phyloP scores from a whole-genome alignment of 2,113 vertebrate species.

The Mesitornis unicolor region DNA sequence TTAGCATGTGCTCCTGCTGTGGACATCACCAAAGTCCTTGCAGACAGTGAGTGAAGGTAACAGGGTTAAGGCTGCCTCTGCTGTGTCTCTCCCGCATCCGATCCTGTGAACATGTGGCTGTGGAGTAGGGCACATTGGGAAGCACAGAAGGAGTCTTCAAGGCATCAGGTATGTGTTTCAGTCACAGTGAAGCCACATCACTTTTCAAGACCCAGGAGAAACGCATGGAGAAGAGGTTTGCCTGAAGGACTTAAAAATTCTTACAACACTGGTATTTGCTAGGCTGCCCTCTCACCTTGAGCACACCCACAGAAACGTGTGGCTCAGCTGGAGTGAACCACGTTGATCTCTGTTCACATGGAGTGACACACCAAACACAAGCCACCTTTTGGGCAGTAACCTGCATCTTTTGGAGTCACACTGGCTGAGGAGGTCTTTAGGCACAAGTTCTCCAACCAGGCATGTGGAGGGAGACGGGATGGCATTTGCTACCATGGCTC shows the following conservation, averaged over 20 bases:
- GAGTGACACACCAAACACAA: not conserved
- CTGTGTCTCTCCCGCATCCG: no score
- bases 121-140: not conserved
- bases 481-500: not conserved
- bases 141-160: not conserved
- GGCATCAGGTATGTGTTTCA: not conserved
- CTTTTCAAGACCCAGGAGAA: not conserved
- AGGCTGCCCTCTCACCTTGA: not conserved
- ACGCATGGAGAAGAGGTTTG: not conserved
- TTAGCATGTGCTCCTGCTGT: not conserved
- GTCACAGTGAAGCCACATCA: not conserved
- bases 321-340: not conserved
- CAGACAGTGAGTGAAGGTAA: not conserved
- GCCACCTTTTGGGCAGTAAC: not conserved
- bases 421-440: not conserved
- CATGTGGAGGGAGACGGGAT: not conserved
- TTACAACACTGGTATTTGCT: not conserved
- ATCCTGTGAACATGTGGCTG: not conserved
- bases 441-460: not conserved
- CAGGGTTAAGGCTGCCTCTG: not conserved
- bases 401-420: not conserved
- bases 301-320: not conserved
- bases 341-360: not conserved
- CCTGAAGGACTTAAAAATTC: not conserved
- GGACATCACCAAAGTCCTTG: not conserved